Percentiles rank a stretch among this genome's conserved stretches.
phyloP scores from a whole-genome alignment of 2,113 vertebrate species.

The Pomatostomus ruficeps region DNA sequence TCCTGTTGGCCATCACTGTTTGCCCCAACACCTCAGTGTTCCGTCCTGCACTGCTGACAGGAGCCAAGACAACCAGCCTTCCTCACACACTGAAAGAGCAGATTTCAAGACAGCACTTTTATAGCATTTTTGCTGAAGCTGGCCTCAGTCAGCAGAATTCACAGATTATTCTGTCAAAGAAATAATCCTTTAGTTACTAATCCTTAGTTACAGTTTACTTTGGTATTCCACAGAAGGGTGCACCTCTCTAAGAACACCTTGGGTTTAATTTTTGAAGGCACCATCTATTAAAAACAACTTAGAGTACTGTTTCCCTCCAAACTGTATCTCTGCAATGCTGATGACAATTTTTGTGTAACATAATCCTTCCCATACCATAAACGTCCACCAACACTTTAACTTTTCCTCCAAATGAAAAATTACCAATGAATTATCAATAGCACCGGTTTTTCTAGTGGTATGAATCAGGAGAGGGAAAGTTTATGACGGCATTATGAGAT shows the following conservation, averaged over 20 bases:
- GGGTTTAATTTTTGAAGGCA: not conserved
- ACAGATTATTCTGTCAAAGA: not conserved
- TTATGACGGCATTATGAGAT: not conserved
- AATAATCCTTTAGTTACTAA: not conserved
- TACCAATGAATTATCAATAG: not conserved
- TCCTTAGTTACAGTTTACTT: not conserved
- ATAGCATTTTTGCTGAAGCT: not conserved
- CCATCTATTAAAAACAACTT: not conserved
- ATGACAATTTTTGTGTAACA: not conserved
- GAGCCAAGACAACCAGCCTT: not conserved
- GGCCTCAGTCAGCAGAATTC: not conserved
- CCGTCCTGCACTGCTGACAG: not conserved
- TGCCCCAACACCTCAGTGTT: not conserved
- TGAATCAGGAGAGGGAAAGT: not conserved
- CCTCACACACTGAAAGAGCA: not conserved
- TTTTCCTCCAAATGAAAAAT: not conserved
- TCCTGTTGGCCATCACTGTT: not conserved
- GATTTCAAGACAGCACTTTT: not conserved
- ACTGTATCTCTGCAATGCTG: not conserved
- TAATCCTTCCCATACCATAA: not conserved
- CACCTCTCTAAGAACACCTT: not conserved
- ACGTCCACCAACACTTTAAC: not conserved
- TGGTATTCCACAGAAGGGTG: not conserved
- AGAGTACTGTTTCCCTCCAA: not conserved
- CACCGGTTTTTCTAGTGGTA: not conserved